Base-by-base conservation (phyloP, 2,888 invertebrate species). In the Scaptomyza cyrtandrae region DNA sequence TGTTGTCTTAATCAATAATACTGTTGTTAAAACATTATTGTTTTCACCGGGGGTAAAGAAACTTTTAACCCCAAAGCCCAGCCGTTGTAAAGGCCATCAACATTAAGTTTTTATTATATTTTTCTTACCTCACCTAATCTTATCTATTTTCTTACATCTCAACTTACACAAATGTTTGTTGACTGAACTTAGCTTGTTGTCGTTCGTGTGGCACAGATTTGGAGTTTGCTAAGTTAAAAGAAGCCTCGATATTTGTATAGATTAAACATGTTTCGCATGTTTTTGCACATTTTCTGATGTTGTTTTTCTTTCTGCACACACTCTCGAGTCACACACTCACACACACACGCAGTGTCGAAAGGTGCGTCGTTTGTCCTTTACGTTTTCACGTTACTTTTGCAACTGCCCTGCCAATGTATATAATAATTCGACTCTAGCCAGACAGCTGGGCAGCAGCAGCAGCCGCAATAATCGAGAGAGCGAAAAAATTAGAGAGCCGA, bases 371-470 rank as follows among this genome's bases (percentile, higher is more conserved):
- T 68, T 56, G 85, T 85, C 85, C 83, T 85, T 81, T 63, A 77
- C 75, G 80, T 83, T 77, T 82, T 82, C 85, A 85, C 80, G 83
- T 85, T 80, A 84, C 85, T 83, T 84, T 85, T 73, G 83, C 83
- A 85, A 85, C 83, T 84, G 85, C 78, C 71, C 81, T 71, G 80
- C 56, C 79, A 80, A 73, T 71, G 67, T 77, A 78, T 58, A 80
- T 70, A 80, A 82, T 80, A 69, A 76, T 75, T 74, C 68, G 57
- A 71, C 71, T 75, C 58, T 35, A 63, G 69, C 75, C 65, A 75
- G 75, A 76, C 75, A 76, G 75, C 75, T 75, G 75, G 75, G 72
- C 75, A 69, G 59, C 50, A 50, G 50, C 50, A 50, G 50, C 75
- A 71, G 64, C 49, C 49, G 59, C 66, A 53, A 60, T 53, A 64